Evolutionary conservation across 2,113 vertebrate genomes (phyloP).

Genomic region (Lepisosteus osseus): DNA sequence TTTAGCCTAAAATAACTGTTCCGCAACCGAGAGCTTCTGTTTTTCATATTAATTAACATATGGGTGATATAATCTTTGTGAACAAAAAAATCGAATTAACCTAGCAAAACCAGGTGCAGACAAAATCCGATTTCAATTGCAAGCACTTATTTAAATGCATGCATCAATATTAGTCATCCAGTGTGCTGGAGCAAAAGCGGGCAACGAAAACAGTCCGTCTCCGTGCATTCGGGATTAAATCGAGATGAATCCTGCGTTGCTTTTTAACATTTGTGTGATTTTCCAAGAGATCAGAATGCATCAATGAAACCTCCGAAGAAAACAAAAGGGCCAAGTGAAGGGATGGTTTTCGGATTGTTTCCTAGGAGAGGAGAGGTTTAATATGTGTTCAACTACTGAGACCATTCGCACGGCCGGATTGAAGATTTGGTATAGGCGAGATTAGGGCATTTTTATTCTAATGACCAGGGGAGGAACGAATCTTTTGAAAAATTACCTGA

Average conservation of each 20-base stretch:
- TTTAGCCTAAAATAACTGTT: conserved; percentile 26
- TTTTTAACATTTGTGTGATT: not conserved
- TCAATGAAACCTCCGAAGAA: conserved; percentile 20
- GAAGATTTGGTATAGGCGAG: conserved; percentile 40
- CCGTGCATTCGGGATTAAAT: not conserved
- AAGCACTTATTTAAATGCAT: conserved; percentile 23
- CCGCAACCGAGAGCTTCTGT: conserved; percentile 6
- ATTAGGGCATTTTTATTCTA: conserved; percentile 3
- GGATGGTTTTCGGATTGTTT: conserved; percentile 36
- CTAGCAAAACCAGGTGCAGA: conserved; percentile 23
- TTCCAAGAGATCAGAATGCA: conserved; percentile 24
- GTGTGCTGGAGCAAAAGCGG: conserved; percentile 9
- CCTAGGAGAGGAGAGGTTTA: conserved; percentile 38
- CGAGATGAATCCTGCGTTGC: not conserved
- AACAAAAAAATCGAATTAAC: conserved; percentile 7
- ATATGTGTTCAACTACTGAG: conserved; percentile 40
- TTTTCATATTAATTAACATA: conserved; percentile 3
- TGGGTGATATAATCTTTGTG: conserved; percentile 18
- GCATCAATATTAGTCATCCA: conserved; percentile 18
- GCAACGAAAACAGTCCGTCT: not conserved
- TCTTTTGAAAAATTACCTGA: not conserved
- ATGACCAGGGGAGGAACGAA: not conserved
- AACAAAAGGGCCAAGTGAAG: conserved; percentile 29
- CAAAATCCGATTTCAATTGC: conserved; percentile 21
- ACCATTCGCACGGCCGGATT: conserved; percentile 34